These are phyloP conservation scores for Drosophila nigricruria DNA, from an alignment of 2,888 invertebrate species.

Conservation along the genomic window DNA sequence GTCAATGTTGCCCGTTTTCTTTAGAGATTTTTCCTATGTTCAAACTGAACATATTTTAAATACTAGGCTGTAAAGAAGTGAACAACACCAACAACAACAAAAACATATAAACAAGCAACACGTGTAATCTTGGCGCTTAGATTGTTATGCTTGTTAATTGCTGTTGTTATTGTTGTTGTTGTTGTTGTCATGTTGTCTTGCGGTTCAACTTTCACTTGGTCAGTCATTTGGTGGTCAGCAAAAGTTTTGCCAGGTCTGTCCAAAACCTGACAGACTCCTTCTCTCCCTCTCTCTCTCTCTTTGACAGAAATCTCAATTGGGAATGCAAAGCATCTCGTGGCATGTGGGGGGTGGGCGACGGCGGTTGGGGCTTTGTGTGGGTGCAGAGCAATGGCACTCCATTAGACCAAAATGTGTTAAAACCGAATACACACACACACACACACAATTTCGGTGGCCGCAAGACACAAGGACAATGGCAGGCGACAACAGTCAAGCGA, in stretches of 20 bases:
- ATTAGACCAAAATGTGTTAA: constrained; percentile 70
- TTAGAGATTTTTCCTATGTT: constrained; percentile 4
- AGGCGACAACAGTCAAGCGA: constrained; percentile 56
- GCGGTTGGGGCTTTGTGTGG: constrained; percentile 34
- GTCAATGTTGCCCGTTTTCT: not conserved
- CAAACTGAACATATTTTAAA: constrained; percentile 57
- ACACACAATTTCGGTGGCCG: constrained; percentile 52
- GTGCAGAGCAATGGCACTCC: constrained; percentile 61
- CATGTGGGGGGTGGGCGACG: constrained; percentile 21
- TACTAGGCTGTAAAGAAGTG: constrained; percentile 31
- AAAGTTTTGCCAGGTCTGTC: constrained; percentile 57
- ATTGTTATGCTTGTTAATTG: constrained; percentile 65
- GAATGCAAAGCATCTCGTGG: constrained; percentile 49
- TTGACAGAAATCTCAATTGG: constrained; percentile 37
- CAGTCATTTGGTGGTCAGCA: constrained; percentile 65
- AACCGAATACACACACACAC: constrained; percentile 62
- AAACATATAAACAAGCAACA: constrained; percentile 41
- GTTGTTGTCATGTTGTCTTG: constrained; percentile 47
- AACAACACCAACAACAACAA: constrained; percentile 24
- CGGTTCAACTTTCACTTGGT: constrained; percentile 71
- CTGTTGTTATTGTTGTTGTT: constrained; percentile 37
- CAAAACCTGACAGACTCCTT: constrained; percentile 7
- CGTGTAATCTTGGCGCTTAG: constrained; percentile 56
- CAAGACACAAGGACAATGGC: constrained; percentile 62
- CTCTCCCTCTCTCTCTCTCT: not conserved